Conservation (phyloP, 2,888 invertebrate genomes). For the Cheilosia urbana region DNA sequence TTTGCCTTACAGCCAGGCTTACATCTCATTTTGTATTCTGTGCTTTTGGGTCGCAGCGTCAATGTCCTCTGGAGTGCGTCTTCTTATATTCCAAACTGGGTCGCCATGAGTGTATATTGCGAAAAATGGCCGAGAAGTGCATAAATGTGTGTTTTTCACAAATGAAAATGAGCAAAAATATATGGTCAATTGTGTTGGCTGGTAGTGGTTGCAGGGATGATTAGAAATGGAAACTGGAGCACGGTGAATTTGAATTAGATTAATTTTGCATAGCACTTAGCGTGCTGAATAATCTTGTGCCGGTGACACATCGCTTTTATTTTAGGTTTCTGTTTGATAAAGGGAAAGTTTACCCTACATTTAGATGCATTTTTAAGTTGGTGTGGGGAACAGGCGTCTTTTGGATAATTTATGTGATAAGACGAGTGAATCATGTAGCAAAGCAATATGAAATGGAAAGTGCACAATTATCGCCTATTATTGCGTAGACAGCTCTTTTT, state of each 20-base stretch:
- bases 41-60: slow-evolving; percentile 66
- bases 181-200: slow-evolving; percentile 34
- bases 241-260: slow-evolving; percentile 18
- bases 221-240: slow-evolving; percentile 23
- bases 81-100: slow-evolving; percentile 49
- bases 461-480: background rate
- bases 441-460: slow-evolving; percentile 18
- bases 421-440: background rate
- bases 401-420: slow-evolving; percentile 39
- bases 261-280: background rate
- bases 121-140: slow-evolving; percentile 21
- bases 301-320: slow-evolving; percentile 12
- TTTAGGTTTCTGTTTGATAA: slow-evolving; percentile 30
- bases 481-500: slow-evolving; percentile 1
- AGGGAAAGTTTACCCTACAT: slow-evolving; percentile 12
- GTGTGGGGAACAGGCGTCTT: background rate
- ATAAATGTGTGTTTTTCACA: slow-evolving; percentile 29
- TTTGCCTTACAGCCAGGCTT: slow-evolving; percentile 40
- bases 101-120: slow-evolving; percentile 39
- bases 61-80: slow-evolving; percentile 71
- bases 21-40: slow-evolving; percentile 62
- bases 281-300: slow-evolving; percentile 14
- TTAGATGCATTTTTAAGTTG: background rate
- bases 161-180: slow-evolving; percentile 29
- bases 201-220: slow-evolving; percentile 1